Conservation (phyloP, 2,797 vertebrate species). For the Morelia viridis region DNA sequence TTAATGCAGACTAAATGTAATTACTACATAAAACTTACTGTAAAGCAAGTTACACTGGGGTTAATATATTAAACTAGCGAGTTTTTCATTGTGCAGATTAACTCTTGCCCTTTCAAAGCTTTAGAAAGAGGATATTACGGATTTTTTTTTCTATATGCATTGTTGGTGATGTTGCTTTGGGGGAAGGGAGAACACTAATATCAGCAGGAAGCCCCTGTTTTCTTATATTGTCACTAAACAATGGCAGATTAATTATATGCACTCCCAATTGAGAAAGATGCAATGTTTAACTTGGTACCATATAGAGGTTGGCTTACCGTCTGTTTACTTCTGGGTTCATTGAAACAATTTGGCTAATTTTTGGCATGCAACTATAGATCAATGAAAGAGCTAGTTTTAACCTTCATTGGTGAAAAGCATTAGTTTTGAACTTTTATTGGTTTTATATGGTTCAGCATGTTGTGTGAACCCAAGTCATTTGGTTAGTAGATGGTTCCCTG, state of each 20-base stretch:
- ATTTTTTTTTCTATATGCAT: background rate
- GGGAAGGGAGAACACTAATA: background rate
- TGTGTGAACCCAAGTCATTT: background rate
- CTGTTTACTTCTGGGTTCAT: background rate
- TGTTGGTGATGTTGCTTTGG: conserved; percentile 41
- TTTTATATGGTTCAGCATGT: background rate
- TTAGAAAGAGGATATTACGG: background rate
- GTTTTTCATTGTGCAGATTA: conserved; percentile 46
- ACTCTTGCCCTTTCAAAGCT: conserved; percentile 14
- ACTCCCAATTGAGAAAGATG: background rate
- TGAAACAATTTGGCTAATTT: background rate
- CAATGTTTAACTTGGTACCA: background rate
- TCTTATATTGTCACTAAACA: conserved; percentile 8
- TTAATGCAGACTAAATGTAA: conserved; percentile 49
- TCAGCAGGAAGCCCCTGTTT: conserved; percentile 53
- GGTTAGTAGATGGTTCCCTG: background rate
- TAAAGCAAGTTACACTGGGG: conserved; percentile 32
- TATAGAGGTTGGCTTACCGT: background rate
- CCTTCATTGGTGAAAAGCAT: too few species aligned
- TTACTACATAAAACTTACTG: conserved; percentile 17
- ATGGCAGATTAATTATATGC: conserved; percentile 47
- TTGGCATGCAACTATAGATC: background rate
- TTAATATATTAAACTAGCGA: conserved; percentile 28
- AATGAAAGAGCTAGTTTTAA: background rate
- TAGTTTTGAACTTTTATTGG: background rate